phyloP scores from a whole-genome alignment of 2,888 invertebrate genomes.

The Platynereis dumerilii region DNA sequence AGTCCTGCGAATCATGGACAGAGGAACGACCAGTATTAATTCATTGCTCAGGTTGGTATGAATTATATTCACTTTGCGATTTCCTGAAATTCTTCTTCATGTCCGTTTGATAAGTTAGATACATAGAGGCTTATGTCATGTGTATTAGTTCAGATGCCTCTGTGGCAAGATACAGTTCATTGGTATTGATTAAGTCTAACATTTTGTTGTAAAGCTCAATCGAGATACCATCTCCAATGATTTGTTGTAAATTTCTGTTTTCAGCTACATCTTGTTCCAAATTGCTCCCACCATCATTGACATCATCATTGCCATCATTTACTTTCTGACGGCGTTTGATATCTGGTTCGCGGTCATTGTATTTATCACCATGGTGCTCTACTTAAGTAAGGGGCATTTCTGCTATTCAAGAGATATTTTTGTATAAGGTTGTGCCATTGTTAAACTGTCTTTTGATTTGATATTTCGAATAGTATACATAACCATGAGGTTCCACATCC shows the following conservation, averaged over 20 bases:
- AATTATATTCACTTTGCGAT: background rate
- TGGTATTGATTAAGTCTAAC: too few species aligned
- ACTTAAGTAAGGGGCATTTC: constrained; percentile 79
- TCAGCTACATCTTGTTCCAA: constrained; percentile 79
- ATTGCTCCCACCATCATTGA: constrained; percentile 92
- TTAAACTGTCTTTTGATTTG: too few species aligned
- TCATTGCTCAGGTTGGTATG: constrained; percentile 75
- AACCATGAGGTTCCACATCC: too few species aligned
- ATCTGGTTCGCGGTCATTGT: constrained; percentile 95
- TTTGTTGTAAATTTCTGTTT: constrained; percentile 32
- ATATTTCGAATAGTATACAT: too few species aligned
- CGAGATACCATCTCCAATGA: too few species aligned
- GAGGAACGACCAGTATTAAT: constrained; percentile 96
- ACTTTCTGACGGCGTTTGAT: constrained; percentile 86
- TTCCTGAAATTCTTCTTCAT: background rate
- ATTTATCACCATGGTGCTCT: constrained; percentile 89
- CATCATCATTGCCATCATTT: constrained; percentile 88
- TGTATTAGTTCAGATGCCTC: too few species aligned
- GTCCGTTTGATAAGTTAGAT: too few species aligned
- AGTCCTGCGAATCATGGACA: constrained; percentile 93
- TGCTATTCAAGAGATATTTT: too few species aligned
- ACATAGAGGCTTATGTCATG: too few species aligned
- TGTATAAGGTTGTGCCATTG: too few species aligned
- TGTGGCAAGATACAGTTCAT: too few species aligned
- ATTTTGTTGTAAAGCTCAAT: too few species aligned